Base-by-base conservation (phyloP, 2,888 invertebrate genomes). In the Cyclophora albipunctata region DNA sequence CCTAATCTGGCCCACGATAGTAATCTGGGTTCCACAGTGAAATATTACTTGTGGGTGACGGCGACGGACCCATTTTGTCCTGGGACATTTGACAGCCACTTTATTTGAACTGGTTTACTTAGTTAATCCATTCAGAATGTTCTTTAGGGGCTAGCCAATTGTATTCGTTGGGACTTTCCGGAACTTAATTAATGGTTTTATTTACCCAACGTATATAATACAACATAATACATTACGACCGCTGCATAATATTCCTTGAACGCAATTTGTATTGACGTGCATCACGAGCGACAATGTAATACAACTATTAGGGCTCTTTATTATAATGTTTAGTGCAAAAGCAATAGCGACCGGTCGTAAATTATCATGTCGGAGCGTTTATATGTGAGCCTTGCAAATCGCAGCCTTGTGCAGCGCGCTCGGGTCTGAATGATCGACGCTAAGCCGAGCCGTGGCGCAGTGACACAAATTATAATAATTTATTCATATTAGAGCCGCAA, bases 11-110 rank as follows among this genome's bases (percentile, higher is more conserved):
- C 42, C 46, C 52, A 42, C 57, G 60, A 61, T 60, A 57, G 50
- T 54, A 55, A 57, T 61, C 55, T 51, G 49, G 53, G 63, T 47
- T 60, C 37, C 59, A 59, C 57, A 50, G 55, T 60, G 62, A 64
- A 65, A 63, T 64, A 66, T 66, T 60, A 51, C 58, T 58, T 53
- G 55, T 52, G 55, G 58, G 58, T 56, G 59, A 60, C 55, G 54
- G 56, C 50, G 54, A 62, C 60, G 62, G 58, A 60, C 62, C 62
- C 58, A 63, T 67, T 66, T 60, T 57, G 57, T 58, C 52, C 52
- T 53, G 58, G 51, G 46, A 47, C 52, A 58, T 64, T 63, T 63
- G 57, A 57, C 61, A 62, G 60, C 57, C 53, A 58, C 56, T 62
- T 54, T 45, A 55, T 57, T 63, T 54, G 45, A 51, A 42, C 42